Evolutionary conservation across 92 coral and sea anemone genomes (phyloP).

Genomic region (Epizoanthus stellaris): DNA sequence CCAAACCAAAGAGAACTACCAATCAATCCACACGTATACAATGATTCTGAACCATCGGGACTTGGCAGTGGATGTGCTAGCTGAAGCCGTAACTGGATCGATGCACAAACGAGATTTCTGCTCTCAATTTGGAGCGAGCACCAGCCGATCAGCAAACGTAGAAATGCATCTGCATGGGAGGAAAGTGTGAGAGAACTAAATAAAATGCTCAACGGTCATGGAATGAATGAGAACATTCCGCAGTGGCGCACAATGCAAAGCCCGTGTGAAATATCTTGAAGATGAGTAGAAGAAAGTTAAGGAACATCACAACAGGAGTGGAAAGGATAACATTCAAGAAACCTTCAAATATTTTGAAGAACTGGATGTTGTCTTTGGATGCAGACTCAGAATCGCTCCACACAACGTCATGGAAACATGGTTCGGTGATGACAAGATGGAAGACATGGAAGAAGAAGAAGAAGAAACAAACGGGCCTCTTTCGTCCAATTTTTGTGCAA

Average conservation of each 20-base stretch:
- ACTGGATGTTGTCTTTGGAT: not conserved
- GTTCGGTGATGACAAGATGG: not conserved
- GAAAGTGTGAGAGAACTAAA: not conserved
- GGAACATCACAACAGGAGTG: slow-evolving; percentile 6
- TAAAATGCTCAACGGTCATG: not conserved
- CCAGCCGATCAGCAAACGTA: not conserved
- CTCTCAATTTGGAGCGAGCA: not conserved
- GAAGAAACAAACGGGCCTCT: not conserved
- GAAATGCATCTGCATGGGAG: slow-evolving; percentile 13
- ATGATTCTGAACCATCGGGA: not conserved
- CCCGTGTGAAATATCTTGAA: slow-evolving; percentile 5
- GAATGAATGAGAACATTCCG: not conserved
- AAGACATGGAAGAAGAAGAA: not conserved
- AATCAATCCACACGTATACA: too few relatives aligned
- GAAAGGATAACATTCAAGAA: slow-evolving; percentile 1
- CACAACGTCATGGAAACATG: not conserved
- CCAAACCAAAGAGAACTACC: too few relatives aligned
- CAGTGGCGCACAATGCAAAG: slow-evolving; percentile 12
- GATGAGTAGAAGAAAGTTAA: slow-evolving; percentile 3
- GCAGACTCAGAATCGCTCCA: not conserved
- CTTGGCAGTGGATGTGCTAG: not conserved
- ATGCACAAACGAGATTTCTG: slow-evolving; percentile 7
- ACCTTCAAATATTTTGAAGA: slow-evolving; percentile 16
- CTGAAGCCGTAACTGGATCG: not conserved
- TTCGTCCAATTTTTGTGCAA: not conserved